phyloP scores from a whole-genome alignment of 2,888 invertebrate species.

The Cephus rjabovi region DNA sequence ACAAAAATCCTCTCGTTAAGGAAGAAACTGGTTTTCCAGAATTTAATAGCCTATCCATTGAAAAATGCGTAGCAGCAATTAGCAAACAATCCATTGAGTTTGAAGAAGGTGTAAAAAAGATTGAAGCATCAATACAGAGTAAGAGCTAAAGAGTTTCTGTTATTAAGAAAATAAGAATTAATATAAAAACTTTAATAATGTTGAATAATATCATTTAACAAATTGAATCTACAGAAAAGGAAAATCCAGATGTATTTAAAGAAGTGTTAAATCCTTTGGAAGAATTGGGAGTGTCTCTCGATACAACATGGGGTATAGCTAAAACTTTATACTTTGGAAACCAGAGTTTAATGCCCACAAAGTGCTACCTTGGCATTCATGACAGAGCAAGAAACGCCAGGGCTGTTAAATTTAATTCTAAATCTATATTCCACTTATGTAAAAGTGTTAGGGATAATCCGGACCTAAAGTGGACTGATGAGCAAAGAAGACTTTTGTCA shows the following conservation, averaged over 20 bases:
- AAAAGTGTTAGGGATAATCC: constrained; percentile 70
- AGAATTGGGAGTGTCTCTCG: constrained; percentile 77
- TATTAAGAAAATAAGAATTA: neutral
- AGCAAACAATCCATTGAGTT: constrained; percentile 85
- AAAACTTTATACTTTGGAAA: constrained; percentile 86
- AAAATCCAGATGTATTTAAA: constrained; percentile 71
- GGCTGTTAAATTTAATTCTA: constrained; percentile 79
- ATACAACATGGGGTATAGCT: constrained; percentile 88
- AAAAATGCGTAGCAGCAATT: constrained; percentile 86
- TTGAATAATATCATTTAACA: neutral
- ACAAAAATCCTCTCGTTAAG: constrained; percentile 80
- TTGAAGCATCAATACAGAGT: constrained; percentile 73
- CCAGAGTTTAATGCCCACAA: constrained; percentile 82
- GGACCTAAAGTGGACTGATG: constrained; percentile 66
- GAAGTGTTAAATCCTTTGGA: constrained; percentile 83
- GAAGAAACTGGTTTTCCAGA: constrained; percentile 79
- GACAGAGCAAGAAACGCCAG: constrained; percentile 82
- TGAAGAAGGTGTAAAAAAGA: constrained; percentile 78
- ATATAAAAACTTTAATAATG: neutral
- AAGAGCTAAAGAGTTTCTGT: constrained; percentile 22
- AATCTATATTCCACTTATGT: constrained; percentile 77
- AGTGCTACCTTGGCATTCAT: constrained; percentile 82
- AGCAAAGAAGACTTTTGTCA: constrained; percentile 78
- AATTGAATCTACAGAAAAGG: constrained; percentile 33
- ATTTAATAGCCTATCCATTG: constrained; percentile 83